These are phyloP conservation scores for Podarcis raffonei DNA, from an alignment of 2,113 vertebrate genomes.

Conservation along the genomic window DNA sequence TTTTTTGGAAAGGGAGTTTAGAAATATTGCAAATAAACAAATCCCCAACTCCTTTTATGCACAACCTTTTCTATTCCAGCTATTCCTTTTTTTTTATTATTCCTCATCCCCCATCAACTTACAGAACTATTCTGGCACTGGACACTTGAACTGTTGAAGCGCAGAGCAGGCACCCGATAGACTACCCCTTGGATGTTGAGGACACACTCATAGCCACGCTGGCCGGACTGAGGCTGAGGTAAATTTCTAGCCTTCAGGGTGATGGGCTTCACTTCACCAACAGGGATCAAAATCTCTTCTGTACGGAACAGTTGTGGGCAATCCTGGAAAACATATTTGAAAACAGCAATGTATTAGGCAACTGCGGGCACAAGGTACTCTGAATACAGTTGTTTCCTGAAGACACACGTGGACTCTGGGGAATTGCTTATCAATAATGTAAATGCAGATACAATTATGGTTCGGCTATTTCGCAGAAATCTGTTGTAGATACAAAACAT, in stretches of 20 bases:
- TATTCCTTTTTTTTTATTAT: background rate
- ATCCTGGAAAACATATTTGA: slow-evolving; percentile 77
- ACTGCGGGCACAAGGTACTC: background rate
- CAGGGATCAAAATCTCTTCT: slow-evolving; percentile 94
- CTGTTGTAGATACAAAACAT: background rate
- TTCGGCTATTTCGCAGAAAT: background rate
- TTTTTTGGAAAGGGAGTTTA: background rate
- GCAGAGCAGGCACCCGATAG: slow-evolving; percentile 93
- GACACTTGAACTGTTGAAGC: slow-evolving; percentile 99
- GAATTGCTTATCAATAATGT: background rate
- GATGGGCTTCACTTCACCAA: slow-evolving; percentile 95
- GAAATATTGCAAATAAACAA: background rate
- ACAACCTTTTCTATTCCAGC: background rate
- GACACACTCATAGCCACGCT: slow-evolving; percentile 96
- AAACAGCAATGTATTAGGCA: background rate
- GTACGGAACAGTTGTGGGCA: slow-evolving; percentile 96
- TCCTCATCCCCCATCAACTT: slow-evolving; percentile 30
- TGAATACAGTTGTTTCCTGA: background rate
- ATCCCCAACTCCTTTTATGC: background rate
- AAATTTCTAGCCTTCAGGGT: slow-evolving; percentile 94
- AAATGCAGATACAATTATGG: background rate
- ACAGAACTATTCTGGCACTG: slow-evolving; percentile 99
- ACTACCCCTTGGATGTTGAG: slow-evolving; percentile 90
- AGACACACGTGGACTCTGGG: background rate
- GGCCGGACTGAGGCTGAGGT: slow-evolving; percentile 95